phyloP scores from a whole-genome alignment of 2,797 vertebrate species.

The Sebastes goodei region DNA sequence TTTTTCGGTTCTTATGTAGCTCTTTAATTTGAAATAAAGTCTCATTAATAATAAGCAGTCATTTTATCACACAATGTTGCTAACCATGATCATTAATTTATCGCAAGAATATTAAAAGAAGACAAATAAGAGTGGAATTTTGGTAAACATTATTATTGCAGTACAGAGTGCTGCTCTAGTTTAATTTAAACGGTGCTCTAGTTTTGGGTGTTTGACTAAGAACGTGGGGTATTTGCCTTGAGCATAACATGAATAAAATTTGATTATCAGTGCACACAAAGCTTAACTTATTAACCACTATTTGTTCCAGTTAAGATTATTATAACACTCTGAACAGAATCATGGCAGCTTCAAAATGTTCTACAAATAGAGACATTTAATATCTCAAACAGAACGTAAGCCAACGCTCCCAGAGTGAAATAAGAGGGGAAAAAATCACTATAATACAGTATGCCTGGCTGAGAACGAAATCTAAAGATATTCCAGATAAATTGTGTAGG shows the following conservation, averaged over 20 bases:
- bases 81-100: slow-evolving; percentile 41
- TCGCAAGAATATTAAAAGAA: slow-evolving; percentile 19
- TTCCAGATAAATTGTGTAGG: slow-evolving; percentile 56
- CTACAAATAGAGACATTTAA: not conserved
- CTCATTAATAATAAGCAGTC: slow-evolving; percentile 19
- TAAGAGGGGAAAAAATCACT: not conserved
- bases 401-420: not conserved
- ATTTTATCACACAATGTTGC: slow-evolving; percentile 18
- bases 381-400: slow-evolving; percentile 16
- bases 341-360: not conserved
- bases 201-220: slow-evolving; percentile 50
- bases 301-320: slow-evolving; percentile 41
- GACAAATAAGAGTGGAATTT: slow-evolving; percentile 19
- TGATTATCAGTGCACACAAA: slow-evolving; percentile 50
- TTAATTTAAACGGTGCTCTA: slow-evolving; percentile 36
- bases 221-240: slow-evolving; percentile 49
- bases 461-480: slow-evolving; percentile 44
- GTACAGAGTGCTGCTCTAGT: slow-evolving; percentile 23
- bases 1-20: not conserved
- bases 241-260: slow-evolving; percentile 53
- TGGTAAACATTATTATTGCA: slow-evolving; percentile 18
- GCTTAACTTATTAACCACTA: slow-evolving; percentile 47
- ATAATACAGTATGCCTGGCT: not conserved
- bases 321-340: slow-evolving; percentile 4
- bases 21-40: slow-evolving; percentile 3